Conservation (phyloP, 2,888 invertebrate species). For the Sialis fuliginosa region DNA sequence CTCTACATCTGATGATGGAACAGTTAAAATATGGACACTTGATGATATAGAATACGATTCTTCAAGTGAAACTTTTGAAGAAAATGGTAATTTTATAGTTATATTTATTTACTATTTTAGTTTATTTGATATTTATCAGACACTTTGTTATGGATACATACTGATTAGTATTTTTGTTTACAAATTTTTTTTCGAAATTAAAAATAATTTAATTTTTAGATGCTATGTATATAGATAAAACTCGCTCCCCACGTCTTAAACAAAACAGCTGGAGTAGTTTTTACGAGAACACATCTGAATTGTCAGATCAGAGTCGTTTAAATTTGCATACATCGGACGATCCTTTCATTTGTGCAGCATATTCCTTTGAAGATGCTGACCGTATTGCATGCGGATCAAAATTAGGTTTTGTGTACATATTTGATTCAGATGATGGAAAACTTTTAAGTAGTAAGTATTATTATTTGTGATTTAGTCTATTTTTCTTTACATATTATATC, state of each 20-base stretch:
- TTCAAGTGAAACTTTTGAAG: slow-evolving; percentile 11
- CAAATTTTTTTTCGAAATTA: no score
- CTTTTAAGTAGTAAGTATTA: not conserved
- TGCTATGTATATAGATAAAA: slow-evolving; percentile 6
- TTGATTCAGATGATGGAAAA: slow-evolving; percentile 9
- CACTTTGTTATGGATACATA: no score
- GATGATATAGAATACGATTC: slow-evolving; percentile 14
- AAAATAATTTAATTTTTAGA: no score
- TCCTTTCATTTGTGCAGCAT: slow-evolving; percentile 8
- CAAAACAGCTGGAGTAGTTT: slow-evolving; percentile 20
- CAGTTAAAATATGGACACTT: slow-evolving; percentile 39
- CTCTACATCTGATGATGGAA: slow-evolving; percentile 36
- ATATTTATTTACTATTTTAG: no score
- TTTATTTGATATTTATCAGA: no score
- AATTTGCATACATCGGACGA: slow-evolving; percentile 6
- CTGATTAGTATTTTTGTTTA: not conserved
- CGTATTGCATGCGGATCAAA: slow-evolving; percentile 13
- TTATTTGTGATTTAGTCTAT: not conserved
- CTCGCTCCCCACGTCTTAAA: slow-evolving; percentile 20
- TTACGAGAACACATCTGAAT: slow-evolving; percentile 15
- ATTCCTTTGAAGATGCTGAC: slow-evolving; percentile 8
- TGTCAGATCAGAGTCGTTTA: slow-evolving; percentile 10
- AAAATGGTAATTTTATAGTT: slow-evolving; percentile 12
- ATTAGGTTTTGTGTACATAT: slow-evolving; percentile 12
- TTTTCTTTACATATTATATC: no score